Conservation (phyloP, 2,113 vertebrate genomes). For the Hylia prasina region DNA sequence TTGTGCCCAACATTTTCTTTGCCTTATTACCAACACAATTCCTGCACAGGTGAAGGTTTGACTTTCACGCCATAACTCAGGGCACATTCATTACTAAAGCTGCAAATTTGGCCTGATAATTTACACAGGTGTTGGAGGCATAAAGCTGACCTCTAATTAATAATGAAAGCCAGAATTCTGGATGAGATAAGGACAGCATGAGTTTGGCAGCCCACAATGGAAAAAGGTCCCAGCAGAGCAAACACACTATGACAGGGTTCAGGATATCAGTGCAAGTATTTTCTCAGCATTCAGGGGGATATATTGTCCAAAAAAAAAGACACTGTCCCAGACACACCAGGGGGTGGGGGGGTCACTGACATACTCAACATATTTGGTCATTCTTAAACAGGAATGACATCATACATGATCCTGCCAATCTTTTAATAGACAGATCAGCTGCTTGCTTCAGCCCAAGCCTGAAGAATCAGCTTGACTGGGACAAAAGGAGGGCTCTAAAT, state of each 20-base stretch:
- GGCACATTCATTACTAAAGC: background rate
- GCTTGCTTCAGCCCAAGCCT: background rate
- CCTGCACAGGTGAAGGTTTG: background rate
- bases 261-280: background rate
- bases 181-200: background rate
- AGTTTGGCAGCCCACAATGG: background rate
- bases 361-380: background rate
- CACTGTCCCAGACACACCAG: background rate
- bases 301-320: background rate
- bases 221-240: background rate
- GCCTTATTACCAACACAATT: background rate
- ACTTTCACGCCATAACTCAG: background rate
- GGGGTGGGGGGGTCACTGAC: background rate
- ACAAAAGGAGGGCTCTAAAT: background rate
- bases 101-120: background rate
- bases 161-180: background rate
- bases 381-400: background rate
- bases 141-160: background rate
- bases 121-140: background rate
- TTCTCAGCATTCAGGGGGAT: background rate
- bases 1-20: background rate
- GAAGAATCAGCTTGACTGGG: background rate
- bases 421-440: background rate
- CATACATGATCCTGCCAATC: background rate
- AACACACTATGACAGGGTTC: background rate